These are phyloP conservation scores for Pyrgilauda ruficollis DNA, from an alignment of 2,113 vertebrate species.

Conservation along the genomic window DNA sequence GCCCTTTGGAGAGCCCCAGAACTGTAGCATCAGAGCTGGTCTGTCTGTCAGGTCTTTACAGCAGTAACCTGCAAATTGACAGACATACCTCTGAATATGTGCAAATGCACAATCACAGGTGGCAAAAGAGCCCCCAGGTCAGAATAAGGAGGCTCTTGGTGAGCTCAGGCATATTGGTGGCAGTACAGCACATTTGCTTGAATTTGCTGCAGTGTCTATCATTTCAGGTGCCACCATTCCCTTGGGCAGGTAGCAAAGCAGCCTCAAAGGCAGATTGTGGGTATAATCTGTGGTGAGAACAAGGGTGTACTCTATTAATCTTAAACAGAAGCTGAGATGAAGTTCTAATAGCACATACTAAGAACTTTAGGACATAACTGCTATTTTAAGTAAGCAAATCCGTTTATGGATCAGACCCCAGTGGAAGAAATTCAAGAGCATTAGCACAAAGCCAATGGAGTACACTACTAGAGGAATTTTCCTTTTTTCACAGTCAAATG, in stretches of 20 bases:
- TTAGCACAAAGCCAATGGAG: not conserved
- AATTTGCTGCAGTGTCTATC: not conserved
- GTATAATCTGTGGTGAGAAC: not conserved
- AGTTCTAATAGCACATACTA: not conserved
- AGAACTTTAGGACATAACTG: not conserved
- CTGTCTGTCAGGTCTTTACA: fast-evolving
- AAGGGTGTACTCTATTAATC: not conserved
- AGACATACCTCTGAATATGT: not conserved
- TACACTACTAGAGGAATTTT: not conserved
- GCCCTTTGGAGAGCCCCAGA: not conserved
- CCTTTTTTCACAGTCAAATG: not conserved
- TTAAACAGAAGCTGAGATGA: not conserved
- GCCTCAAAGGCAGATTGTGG: not conserved
- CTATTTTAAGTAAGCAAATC: not conserved
- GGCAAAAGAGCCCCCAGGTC: not conserved
- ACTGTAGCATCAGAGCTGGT: not conserved
- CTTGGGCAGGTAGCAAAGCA: not conserved
- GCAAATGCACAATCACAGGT: not conserved
- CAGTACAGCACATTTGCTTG: not conserved
- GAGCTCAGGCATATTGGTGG: not conserved
- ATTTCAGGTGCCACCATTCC: not conserved
- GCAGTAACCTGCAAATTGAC: not conserved
- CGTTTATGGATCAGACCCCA: not conserved
- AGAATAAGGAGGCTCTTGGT: not conserved
- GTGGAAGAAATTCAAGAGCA: not conserved